Conservation (phyloP, 2,113 vertebrate genomes). For the Desmodus rotundus region DNA sequence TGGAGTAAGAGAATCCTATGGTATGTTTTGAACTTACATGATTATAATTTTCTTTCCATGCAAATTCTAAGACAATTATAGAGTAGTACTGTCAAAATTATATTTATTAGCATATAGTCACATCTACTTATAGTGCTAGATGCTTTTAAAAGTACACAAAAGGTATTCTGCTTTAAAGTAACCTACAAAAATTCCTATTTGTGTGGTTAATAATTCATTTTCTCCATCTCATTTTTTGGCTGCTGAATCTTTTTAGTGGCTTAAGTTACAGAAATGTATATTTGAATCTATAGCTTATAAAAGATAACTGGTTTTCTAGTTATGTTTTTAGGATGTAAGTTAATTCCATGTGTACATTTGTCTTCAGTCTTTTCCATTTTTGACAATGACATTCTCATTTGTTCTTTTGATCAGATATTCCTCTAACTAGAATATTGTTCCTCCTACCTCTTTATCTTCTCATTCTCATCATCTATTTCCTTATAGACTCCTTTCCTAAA, state of each 20-base stretch:
- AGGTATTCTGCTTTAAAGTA: constrained; percentile 4
- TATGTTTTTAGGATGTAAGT: background rate
- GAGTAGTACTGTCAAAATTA: background rate
- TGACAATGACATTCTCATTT: background rate
- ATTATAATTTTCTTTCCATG: background rate
- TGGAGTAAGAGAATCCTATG: constrained; percentile 97
- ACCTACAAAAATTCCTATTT: background rate
- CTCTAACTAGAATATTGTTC: background rate
- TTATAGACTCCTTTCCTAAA: background rate
- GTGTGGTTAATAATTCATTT: constrained; percentile 29
- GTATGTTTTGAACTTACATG: constrained; percentile 79
- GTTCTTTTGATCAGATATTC: background rate
- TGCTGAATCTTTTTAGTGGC: background rate
- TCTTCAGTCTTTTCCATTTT: background rate
- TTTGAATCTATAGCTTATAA: background rate
- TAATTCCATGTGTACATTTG: background rate
- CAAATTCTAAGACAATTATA: background rate
- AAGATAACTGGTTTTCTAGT: background rate
- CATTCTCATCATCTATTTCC: background rate
- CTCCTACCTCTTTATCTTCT: background rate
- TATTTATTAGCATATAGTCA: background rate
- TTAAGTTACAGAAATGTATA: constrained; percentile 23
- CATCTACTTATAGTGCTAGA: background rate
- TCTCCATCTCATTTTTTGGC: background rate
- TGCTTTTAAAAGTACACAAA: background rate